These are phyloP conservation scores for Tretioscincus oriximinensis DNA, from an alignment of 2,113 vertebrate genomes.

Conservation along the genomic window DNA sequence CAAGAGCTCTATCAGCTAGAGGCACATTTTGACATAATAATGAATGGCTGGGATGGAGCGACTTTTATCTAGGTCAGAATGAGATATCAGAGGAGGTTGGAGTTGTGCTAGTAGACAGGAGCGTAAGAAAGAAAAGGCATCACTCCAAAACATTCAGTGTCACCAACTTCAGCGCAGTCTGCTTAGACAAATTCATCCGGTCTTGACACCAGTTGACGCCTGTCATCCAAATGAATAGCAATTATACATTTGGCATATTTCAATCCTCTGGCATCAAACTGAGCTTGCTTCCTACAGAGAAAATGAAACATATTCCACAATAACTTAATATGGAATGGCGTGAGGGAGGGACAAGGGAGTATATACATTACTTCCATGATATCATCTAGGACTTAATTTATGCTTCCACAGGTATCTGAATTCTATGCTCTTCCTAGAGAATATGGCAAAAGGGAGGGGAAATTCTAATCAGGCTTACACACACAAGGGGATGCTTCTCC, in stretches of 20 bases:
- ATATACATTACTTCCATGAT: conserved; percentile 59
- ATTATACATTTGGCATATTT: conserved; percentile 45
- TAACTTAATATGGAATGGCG: conserved; percentile 53
- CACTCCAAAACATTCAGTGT: conserved; percentile 43
- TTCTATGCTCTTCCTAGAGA: conserved; percentile 54
- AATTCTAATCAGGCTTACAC: conserved; percentile 26
- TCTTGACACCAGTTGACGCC: conserved; percentile 33
- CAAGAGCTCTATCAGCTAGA: conserved; percentile 54
- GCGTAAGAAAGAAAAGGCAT: background rate
- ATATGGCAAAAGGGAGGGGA: conserved; percentile 45
- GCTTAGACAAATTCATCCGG: conserved; percentile 44
- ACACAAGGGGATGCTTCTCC: conserved; percentile 21
- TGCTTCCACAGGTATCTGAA: conserved; percentile 64
- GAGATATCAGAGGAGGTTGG: conserved; percentile 40
- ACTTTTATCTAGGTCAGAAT: conserved; percentile 60
- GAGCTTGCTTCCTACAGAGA: conserved; percentile 48
- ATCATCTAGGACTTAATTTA: conserved; percentile 59
- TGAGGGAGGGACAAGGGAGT: no score
- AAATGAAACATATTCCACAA: conserved; percentile 51
- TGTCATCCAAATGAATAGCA: conserved; percentile 49
- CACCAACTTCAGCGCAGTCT: conserved; percentile 32
- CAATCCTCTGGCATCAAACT: conserved; percentile 43
- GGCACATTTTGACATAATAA: conserved; percentile 56
- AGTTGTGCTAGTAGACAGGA: background rate
- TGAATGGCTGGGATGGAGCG: conserved; percentile 44